phyloP scores from a whole-genome alignment of 2,113 vertebrate species.

The Mastomys coucha region DNA sequence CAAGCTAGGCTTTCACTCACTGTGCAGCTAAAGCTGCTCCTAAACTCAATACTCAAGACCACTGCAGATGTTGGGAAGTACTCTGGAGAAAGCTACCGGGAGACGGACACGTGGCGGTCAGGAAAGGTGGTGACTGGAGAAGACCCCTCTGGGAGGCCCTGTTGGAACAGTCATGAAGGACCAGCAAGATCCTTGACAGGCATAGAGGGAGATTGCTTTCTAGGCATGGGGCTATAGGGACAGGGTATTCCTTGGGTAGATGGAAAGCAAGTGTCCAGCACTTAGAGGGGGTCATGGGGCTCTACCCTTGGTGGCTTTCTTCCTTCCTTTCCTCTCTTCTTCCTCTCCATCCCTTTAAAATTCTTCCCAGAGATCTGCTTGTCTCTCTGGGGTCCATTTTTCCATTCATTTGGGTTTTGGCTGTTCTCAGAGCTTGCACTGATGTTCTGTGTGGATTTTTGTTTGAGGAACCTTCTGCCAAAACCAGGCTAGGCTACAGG shows the following conservation, averaged over 20 bases:
- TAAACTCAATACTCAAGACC: neutral
- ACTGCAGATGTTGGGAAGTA: neutral
- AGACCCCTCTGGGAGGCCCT: neutral
- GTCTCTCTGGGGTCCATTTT: neutral
- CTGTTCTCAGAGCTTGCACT: neutral
- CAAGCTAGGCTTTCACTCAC: neutral
- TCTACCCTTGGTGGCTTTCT: neutral
- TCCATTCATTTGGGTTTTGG: neutral
- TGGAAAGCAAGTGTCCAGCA: no score
- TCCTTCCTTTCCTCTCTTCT: neutral
- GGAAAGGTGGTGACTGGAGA: neutral
- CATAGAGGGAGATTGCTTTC: neutral
- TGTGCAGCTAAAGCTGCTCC: neutral
- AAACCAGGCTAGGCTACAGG: neutral
- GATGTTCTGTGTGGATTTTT: neutral
- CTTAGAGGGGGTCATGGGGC: neutral
- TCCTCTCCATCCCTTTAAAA: neutral
- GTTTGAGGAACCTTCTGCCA: neutral
- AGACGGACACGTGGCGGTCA: neutral
- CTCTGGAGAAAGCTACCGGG: neutral
- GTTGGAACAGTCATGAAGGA: neutral
- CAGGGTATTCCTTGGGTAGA: neutral
- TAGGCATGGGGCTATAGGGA: neutral
- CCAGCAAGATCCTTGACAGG: neutral
- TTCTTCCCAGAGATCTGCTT: neutral